Conservation (phyloP, 1,140 invertebrate species). For the Plutomurus gul region DNA sequence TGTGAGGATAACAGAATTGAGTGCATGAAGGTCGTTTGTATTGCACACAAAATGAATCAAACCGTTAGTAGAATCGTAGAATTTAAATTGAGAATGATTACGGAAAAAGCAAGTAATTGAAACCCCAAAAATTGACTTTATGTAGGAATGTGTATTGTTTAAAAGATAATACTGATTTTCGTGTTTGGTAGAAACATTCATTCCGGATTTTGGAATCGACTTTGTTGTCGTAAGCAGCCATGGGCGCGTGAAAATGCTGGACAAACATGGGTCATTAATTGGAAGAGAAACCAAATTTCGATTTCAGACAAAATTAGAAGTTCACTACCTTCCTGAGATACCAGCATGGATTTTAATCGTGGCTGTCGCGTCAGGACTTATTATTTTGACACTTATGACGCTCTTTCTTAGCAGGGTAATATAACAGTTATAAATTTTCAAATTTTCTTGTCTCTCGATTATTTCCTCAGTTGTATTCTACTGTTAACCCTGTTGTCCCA, state of each 20-base stretch:
- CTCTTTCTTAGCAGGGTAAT: conserved; percentile 31
- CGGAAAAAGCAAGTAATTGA: background rate
- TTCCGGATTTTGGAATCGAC: background rate
- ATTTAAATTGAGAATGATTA: background rate
- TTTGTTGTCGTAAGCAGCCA: background rate
- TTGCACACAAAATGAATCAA: background rate
- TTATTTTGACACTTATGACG: conserved; percentile 20
- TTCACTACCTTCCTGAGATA: background rate
- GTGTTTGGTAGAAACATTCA: background rate
- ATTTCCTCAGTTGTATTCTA: too few species aligned
- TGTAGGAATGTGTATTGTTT: background rate
- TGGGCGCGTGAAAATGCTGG: background rate
- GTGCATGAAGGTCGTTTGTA: background rate
- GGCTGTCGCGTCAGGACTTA: conserved; percentile 14
- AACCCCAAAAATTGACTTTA: background rate
- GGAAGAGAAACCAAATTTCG: background rate
- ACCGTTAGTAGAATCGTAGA: background rate
- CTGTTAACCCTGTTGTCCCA: too few species aligned
- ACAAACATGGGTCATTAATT: conserved; percentile 3
- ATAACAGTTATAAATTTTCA: too few species aligned
- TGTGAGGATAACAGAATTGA: background rate
- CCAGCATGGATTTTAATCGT: conserved; percentile 39
- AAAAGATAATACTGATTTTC: too few species aligned
- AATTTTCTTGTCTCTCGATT: too few species aligned
- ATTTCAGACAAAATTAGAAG: background rate